phyloP scores from a whole-genome alignment of 2,113 vertebrate species.

The Emydura subglobosa region DNA sequence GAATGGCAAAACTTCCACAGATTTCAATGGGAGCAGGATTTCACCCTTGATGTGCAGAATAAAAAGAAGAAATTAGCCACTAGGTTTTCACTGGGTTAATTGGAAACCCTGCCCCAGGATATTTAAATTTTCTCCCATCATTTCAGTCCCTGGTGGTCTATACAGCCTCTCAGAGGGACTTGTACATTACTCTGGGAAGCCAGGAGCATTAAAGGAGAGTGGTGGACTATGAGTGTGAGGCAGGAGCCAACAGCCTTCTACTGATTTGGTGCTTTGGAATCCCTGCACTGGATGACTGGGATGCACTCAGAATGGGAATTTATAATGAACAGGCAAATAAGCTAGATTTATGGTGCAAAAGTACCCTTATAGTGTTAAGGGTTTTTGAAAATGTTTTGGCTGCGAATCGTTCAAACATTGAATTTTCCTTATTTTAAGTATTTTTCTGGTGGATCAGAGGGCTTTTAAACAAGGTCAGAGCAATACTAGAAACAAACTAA shows the following conservation, averaged over 20 bases:
- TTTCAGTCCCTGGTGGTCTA: background rate
- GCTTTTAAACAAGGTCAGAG: slow-evolving; percentile 43
- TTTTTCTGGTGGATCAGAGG: slow-evolving; percentile 40
- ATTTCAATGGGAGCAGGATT: background rate
- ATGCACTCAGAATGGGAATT: background rate
- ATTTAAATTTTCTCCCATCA: background rate
- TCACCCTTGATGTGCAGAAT: background rate
- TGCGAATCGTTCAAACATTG: slow-evolving; percentile 31
- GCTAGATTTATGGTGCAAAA: background rate
- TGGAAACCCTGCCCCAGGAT: background rate
- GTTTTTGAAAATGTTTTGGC: background rate
- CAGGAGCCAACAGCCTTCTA: background rate
- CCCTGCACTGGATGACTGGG: background rate
- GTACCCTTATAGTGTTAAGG: background rate
- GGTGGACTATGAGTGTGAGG: background rate
- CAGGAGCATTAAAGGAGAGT: background rate
- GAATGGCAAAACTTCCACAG: background rate
- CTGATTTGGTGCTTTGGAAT: background rate
- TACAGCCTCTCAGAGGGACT: background rate
- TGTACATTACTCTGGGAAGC: background rate
- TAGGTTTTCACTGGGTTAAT: background rate
- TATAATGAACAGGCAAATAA: slow-evolving; percentile 3
- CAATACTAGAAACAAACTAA: slow-evolving; percentile 52
- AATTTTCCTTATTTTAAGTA: slow-evolving; percentile 20
- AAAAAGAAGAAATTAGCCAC: background rate